These are phyloP conservation scores for Ptychochromis oligacanthus DNA, from an alignment of 2,113 vertebrate species.

Conservation along the genomic window DNA sequence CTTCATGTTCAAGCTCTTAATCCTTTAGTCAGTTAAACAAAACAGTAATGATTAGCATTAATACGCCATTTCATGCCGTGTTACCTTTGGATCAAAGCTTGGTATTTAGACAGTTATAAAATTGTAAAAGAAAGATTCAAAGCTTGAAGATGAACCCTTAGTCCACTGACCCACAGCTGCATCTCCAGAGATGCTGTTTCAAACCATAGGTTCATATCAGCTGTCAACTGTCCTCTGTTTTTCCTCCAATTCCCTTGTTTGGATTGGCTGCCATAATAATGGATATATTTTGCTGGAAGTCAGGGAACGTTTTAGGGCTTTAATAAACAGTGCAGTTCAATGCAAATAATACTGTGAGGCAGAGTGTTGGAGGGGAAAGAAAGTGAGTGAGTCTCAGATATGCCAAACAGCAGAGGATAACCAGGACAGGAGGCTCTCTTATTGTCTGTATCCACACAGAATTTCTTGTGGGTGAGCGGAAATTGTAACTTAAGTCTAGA, in stretches of 20 bases:
- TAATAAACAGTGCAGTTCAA: slow-evolving; percentile 50
- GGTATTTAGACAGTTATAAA: neutral
- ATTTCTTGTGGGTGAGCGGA: slow-evolving; percentile 20
- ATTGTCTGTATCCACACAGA: neutral
- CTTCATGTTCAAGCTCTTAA: neutral
- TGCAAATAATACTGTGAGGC: slow-evolving; percentile 34
- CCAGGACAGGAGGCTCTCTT: slow-evolving; percentile 48
- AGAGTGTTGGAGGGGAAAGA: neutral
- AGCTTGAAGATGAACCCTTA: neutral
- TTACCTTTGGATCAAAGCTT: neutral
- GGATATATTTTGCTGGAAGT: slow-evolving; percentile 49
- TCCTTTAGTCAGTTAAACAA: neutral
- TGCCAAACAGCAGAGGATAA: slow-evolving; percentile 38
- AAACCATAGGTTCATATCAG: neutral
- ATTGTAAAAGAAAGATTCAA: neutral
- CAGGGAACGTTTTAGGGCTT: slow-evolving; percentile 46
- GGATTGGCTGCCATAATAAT: slow-evolving; percentile 68
- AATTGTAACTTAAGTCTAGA: slow-evolving; percentile 45
- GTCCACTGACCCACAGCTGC: neutral
- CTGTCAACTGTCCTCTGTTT: slow-evolving; percentile 31
- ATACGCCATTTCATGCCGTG: neutral
- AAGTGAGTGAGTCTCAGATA: neutral
- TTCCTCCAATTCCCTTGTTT: slow-evolving; percentile 55
- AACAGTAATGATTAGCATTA: neutral
- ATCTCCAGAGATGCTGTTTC: neutral